Evolutionary conservation across 2,797 vertebrate species (phyloP).

Genomic region (Sebastes vulpes): DNA sequence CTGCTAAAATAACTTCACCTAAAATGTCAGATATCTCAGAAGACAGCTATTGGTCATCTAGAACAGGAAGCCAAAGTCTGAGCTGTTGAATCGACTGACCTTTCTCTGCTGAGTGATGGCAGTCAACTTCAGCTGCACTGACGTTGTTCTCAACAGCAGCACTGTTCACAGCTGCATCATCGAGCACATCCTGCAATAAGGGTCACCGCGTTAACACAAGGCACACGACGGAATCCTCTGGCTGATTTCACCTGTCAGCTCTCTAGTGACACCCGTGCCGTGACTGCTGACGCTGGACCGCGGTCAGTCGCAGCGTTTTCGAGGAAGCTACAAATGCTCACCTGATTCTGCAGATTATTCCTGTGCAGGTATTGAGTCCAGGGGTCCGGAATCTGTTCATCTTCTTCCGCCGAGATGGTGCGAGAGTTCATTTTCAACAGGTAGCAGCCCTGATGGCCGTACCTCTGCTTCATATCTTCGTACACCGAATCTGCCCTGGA

Average conservation of each 20-base stretch:
- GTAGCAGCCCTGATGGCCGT: constrained; percentile 96
- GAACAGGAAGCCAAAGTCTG: background rate
- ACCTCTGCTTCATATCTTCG: constrained; percentile 98
- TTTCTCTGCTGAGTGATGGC: constrained; percentile 85
- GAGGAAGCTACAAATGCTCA: constrained; percentile 53
- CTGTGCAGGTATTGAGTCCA: constrained; percentile 98
- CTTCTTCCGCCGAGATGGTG: constrained; percentile 84
- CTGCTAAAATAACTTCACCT: background rate
- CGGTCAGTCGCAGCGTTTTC: background rate
- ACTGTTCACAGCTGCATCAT: constrained; percentile 86
- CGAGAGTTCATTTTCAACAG: constrained; percentile 97
- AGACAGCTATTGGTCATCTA: background rate
- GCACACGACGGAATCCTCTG: background rate
- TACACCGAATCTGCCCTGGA: constrained; percentile 93
- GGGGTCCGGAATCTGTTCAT: constrained; percentile 98
- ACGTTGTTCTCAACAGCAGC: constrained; percentile 85
- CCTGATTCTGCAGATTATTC: constrained; percentile 90
- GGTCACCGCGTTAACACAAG: background rate
- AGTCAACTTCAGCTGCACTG: constrained; percentile 80
- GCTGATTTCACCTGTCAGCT: background rate
- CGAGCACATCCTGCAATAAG: constrained; percentile 85
- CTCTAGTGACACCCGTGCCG: background rate
- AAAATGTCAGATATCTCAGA: background rate
- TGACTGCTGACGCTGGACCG: background rate
- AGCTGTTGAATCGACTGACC: constrained; percentile 70